Conservation (phyloP, 2,797 vertebrate genomes). For the Triplophysa bombifrons region DNA sequence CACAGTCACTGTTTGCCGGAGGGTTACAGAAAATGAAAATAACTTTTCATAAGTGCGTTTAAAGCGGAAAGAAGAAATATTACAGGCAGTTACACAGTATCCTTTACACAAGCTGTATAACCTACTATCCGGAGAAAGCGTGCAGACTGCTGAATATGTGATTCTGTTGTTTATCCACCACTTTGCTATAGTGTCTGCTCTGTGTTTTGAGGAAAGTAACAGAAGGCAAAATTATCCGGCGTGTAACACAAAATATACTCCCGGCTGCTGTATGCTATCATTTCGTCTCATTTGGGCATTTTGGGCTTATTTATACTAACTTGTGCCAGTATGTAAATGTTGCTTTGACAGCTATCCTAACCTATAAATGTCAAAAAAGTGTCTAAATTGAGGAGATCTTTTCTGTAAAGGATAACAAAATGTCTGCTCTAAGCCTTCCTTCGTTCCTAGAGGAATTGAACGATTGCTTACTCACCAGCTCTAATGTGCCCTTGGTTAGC, state of each 20-base stretch:
- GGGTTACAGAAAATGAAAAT: conserved; percentile 27
- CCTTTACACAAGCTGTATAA: conserved; percentile 6
- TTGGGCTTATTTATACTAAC: not conserved
- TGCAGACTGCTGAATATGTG: not conserved
- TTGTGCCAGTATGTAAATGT: conserved; percentile 9
- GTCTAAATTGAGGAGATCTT: conserved; percentile 16
- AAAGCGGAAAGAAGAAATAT: not conserved
- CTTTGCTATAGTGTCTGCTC: conserved; percentile 4
- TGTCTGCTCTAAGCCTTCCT: not conserved
- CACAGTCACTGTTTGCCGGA: conserved; percentile 1
- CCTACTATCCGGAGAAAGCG: not conserved
- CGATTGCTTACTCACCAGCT: conserved; percentile 6
- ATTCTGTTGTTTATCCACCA: conserved; percentile 1
- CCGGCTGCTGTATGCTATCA: not conserved
- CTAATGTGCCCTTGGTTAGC: conserved; percentile 18
- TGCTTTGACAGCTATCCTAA: conserved; percentile 24
- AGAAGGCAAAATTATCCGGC: not conserved
- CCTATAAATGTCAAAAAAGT: conserved; percentile 9
- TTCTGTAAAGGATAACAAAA: conserved; percentile 5
- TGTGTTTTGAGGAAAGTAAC: conserved; percentile 6
- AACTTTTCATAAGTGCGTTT: conserved; percentile 16
- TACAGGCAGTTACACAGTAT: conserved; percentile 5
- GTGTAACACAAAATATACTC: not conserved
- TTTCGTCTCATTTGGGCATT: conserved; percentile 10
- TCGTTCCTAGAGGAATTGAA: conserved; percentile 11